Base-by-base conservation (phyloP, 2,888 invertebrate species). In the Lasioglossum morio region DNA sequence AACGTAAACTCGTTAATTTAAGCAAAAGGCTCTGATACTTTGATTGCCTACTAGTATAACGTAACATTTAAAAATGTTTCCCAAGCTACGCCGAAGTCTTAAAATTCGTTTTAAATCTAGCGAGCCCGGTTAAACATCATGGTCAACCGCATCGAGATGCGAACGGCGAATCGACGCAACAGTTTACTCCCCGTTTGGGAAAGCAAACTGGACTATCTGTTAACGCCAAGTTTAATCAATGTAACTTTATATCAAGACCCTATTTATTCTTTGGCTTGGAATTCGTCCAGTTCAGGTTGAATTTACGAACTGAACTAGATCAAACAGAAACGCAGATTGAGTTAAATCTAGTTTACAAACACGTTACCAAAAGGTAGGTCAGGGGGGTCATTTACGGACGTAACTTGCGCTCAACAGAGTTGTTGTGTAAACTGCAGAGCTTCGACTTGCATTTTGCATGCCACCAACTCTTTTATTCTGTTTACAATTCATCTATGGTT, bases 331-430 rank as follows among this genome's bases (percentile, higher is more conserved):
- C 73, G 57, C 37, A 37, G 63, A 85, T 84, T 40, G 63, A 34
- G 40, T 81, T 85, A 84, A 80, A 57, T 60, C 73, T 63, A 80
- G 85, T 77, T 85, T 85, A 77, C 74, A 66, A 43, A 60, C 72
- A 46, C 70, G 84, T 77, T 77, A 63, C 76, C 72, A 40, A 53
- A 63, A 48, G 79, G 46, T 76, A 60, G 79, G 76, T 79, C 37
- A 73, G 48, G 30, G 34, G 16, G 69, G 81, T 84, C 74, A 74
- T 30, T 60, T 34, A 40, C 34, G 63, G 76, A 3, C 43, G 69
- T 73, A 76, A 34, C 23, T 27, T n/a, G 27, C 48, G 43, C 14
- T 10, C 60, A 63, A 23, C 69, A 70, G 43, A 80, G 73, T 84
- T 73, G 7, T 72, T 14, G 53, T 34, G 63, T n/a, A 73, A 77